phyloP scores from a whole-genome alignment of 2,113 vertebrate genomes.

The Tyrannus savana region DNA sequence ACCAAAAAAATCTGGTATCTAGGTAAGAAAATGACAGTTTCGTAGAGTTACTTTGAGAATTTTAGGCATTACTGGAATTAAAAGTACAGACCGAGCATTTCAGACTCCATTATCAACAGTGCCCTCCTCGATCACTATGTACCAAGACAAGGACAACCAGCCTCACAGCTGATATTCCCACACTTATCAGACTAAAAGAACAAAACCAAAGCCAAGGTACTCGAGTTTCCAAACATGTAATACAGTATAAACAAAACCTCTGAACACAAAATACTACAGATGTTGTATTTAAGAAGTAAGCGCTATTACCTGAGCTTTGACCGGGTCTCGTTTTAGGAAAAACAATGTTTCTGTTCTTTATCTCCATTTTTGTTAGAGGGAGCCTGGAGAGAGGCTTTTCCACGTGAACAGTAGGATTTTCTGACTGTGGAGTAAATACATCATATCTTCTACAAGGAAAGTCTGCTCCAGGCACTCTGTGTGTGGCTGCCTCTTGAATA shows the following conservation, averaged over 20 bases:
- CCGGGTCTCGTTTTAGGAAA: slow-evolving; percentile 84
- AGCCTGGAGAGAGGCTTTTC: slow-evolving; percentile 56
- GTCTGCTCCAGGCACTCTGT: slow-evolving; percentile 59
- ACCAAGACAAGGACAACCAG: not conserved
- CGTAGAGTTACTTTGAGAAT: not conserved
- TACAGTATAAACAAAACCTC: not conserved
- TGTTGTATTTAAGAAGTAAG: not conserved
- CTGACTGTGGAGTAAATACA: slow-evolving; percentile 62
- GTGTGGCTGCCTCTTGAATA: slow-evolving; percentile 77
- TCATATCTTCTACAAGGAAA: slow-evolving; percentile 52
- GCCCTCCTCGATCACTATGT: fast-evolving
- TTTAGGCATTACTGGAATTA: not conserved
- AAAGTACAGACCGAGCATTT: not conserved
- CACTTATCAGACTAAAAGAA: not conserved
- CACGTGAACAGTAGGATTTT: slow-evolving; percentile 69
- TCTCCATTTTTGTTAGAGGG: slow-evolving; percentile 74
- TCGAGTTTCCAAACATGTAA: not conserved
- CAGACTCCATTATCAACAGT: not conserved
- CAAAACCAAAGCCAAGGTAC: not conserved
- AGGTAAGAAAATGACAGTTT: not conserved
- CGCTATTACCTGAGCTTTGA: slow-evolving; percentile 83
- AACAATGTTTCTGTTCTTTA: slow-evolving; percentile 81
- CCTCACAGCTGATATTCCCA: not conserved
- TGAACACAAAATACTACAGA: not conserved
- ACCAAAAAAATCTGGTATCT: not conserved